These are phyloP conservation scores for Drymodes brunneopygia DNA, from an alignment of 2,113 vertebrate species.

Conservation along the genomic window DNA sequence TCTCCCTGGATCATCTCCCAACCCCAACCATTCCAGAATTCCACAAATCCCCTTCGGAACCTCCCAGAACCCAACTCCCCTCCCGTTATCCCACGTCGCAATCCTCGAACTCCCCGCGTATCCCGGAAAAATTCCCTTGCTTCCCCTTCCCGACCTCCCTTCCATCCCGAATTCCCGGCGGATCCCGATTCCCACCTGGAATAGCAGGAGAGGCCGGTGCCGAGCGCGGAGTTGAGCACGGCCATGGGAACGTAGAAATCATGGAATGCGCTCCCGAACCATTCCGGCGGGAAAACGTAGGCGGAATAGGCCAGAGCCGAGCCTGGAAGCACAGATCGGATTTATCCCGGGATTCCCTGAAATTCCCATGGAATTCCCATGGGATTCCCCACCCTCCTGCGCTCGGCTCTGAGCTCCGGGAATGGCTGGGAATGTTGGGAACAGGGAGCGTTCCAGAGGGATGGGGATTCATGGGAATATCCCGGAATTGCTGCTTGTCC, in stretches of 20 bases:
- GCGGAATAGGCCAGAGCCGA: constrained; percentile 87
- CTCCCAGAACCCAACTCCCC: background rate
- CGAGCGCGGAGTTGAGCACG: constrained; percentile 75
- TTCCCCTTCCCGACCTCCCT: background rate
- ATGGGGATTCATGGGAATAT: background rate
- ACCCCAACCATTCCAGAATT: background rate
- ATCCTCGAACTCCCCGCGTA: fast-evolving
- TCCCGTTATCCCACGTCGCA: fast-evolving
- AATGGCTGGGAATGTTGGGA: fast-evolving
- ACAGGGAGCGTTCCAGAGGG: background rate
- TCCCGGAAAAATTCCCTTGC: background rate
- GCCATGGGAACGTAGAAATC: constrained; percentile 74
- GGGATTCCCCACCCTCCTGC: background rate
- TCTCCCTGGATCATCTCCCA: background rate
- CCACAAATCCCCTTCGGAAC: background rate
- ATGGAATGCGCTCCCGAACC: constrained; percentile 81
- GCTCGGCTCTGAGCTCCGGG: fast-evolving
- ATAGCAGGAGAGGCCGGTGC: constrained; percentile 85
- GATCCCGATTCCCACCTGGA: constrained; percentile 77
- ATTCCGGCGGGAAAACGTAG: constrained; percentile 80
- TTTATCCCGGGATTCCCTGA: background rate
- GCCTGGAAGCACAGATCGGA: constrained; percentile 71
- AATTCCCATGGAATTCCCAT: background rate
- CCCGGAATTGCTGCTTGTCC: background rate
- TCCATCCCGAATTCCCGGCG: background rate